Evolutionary conservation across 1,140 invertebrate species (phyloP).

Genomic region (silkworm (Bombyx mori)): ASM3026992v2 NC_085126.1:7130001-7130500

Average conservation of each 20-base stretch:
- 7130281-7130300: slow-evolving; percentile 36
- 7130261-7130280: slow-evolving; percentile 32
- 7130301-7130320: slow-evolving; percentile 22
- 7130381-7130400: slow-evolving; percentile 29
- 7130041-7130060: background rate
- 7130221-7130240: slow-evolving; percentile 63
- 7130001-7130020: too few species aligned
- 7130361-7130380: slow-evolving; percentile 12
- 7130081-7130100: background rate
- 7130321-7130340: slow-evolving; percentile 30
- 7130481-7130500: slow-evolving; percentile 97
- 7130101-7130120: background rate
- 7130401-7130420: slow-evolving; percentile 53
- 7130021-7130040: background rate
- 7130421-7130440: slow-evolving; percentile 45
- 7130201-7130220: slow-evolving; percentile 57
- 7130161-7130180: background rate
- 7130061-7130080: background rate
- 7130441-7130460: slow-evolving; percentile 47
- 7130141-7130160: slow-evolving; percentile 13
- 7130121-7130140: slow-evolving; percentile 18
- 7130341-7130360: slow-evolving; percentile 14
- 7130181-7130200: background rate
- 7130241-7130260: slow-evolving; percentile 34
- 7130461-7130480: slow-evolving; percentile 74